phyloP scores from a whole-genome alignment of 2,888 invertebrate species.

The Aspidiotus rigidus region DNA sequence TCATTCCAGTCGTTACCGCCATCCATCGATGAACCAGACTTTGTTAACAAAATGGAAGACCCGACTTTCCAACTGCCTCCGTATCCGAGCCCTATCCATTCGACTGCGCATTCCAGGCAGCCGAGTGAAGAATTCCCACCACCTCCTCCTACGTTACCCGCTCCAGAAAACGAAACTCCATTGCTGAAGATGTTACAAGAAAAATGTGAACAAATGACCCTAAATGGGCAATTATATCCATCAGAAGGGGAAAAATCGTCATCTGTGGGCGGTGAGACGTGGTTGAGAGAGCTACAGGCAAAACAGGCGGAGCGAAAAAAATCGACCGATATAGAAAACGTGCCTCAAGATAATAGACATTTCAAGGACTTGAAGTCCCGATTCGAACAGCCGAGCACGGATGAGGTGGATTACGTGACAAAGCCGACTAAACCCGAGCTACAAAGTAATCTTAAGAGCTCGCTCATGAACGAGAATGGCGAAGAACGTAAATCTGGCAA shows the following conservation, averaged over 20 bases:
- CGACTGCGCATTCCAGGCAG: conserved; percentile 71
- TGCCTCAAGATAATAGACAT: conserved; percentile 8
- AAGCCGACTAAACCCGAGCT: background rate
- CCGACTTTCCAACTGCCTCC: conserved; percentile 43
- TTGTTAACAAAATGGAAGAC: conserved; percentile 29
- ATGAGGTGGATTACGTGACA: conserved; percentile 14
- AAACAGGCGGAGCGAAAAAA: conserved; percentile 54
- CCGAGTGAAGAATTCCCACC: conserved; percentile 84
- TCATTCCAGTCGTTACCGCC: conserved; percentile 36
- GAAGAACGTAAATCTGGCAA: conserved; percentile 52
- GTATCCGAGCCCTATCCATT: conserved; percentile 70
- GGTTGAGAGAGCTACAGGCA: conserved; percentile 69
- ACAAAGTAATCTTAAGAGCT: background rate
- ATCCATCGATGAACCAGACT: conserved; percentile 36
- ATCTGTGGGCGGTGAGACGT: conserved; percentile 51
- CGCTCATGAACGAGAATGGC: background rate
- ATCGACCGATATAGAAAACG: background rate
- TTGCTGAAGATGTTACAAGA: conserved; percentile 57
- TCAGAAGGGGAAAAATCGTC: conserved; percentile 42
- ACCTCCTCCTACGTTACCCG: conserved; percentile 50
- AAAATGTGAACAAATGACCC: conserved; percentile 53
- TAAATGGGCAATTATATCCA: conserved; percentile 42
- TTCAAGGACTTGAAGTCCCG: conserved; percentile 74
- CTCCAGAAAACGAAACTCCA: conserved; percentile 37
- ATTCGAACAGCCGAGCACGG: conserved; percentile 55